Evolutionary conservation across 92 coral and sea anemone genomes (phyloP).

Genomic region (Galaxea fascicularis): DNA sequence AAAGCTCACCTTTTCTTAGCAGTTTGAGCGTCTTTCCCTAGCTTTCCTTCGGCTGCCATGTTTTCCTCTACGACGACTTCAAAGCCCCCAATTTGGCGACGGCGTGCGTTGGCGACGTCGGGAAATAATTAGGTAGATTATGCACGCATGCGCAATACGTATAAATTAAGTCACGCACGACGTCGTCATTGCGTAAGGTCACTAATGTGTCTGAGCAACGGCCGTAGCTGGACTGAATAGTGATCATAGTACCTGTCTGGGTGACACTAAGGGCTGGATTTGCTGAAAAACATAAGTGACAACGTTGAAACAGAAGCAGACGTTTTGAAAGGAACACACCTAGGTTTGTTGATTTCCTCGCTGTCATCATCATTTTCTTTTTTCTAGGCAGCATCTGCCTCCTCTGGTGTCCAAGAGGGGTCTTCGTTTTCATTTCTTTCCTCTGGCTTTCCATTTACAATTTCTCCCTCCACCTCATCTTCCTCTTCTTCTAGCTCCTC

Average conservation of each 20-base stretch:
- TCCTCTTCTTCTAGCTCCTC: slow-evolving; percentile 23
- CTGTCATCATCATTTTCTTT: slow-evolving; percentile 43
- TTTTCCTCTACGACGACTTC: too few relatives aligned
- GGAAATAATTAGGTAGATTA: too few relatives aligned
- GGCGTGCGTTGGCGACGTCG: too few relatives aligned
- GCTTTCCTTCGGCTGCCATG: too few relatives aligned
- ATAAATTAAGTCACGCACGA: too few relatives aligned
- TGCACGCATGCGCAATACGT: too few relatives aligned
- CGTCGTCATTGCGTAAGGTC: too few relatives aligned
- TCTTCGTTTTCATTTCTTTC: slow-evolving; percentile 34
- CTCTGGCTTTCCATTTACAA: slow-evolving; percentile 30
- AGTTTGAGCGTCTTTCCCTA: too few relatives aligned
- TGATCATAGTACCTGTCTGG: slow-evolving; percentile 69
- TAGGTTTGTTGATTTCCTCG: slow-evolving; percentile 39
- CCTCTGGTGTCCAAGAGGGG: slow-evolving; percentile 53
- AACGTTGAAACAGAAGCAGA: slow-evolving; percentile 61
- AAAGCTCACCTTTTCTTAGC: too few relatives aligned
- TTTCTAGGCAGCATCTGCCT: slow-evolving; percentile 22
- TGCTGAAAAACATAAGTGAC: slow-evolving; percentile 58
- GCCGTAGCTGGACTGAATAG: slow-evolving; percentile 58
- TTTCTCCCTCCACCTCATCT: slow-evolving; percentile 17
- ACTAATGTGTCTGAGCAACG: slow-evolving; percentile 44
- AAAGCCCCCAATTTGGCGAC: too few relatives aligned
- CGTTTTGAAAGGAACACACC: slow-evolving; percentile 65
- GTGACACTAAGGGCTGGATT: slow-evolving; percentile 54